phyloP scores from a whole-genome alignment of 2,113 vertebrate species.

The Sprattus sprattus region DNA sequence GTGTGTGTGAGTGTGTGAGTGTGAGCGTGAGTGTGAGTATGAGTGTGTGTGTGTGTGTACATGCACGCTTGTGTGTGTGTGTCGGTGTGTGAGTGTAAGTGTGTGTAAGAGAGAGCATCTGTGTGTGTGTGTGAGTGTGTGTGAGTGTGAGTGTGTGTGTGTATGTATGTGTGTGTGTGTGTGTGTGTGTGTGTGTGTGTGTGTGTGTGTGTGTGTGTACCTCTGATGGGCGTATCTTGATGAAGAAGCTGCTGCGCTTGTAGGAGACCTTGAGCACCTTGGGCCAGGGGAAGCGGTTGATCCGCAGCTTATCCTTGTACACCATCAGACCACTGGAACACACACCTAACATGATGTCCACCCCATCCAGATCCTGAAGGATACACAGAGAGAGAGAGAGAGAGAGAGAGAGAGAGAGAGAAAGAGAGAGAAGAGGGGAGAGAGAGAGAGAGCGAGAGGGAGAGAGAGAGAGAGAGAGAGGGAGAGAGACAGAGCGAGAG shows the following conservation, averaged over 20 bases:
- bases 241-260: constrained; percentile 96
- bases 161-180: neutral
- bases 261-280: constrained; percentile 98
- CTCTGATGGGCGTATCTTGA: constrained; percentile 96
- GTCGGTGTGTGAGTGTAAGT: no score
- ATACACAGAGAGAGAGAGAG: constrained; percentile 24
- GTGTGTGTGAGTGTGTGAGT: neutral
- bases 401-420: neutral
- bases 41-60: neutral
- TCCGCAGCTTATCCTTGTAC: constrained; percentile 96
- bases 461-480: neutral
- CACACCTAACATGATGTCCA: constrained; percentile 94
- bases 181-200: neutral
- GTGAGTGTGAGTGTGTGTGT: neutral
- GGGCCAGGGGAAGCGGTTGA: constrained; percentile 98
- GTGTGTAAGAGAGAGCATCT: neutral
- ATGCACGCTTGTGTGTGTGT: neutral
- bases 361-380: constrained; percentile 88
- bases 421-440: neutral
- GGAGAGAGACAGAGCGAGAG: neutral
- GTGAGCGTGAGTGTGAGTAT: neutral
- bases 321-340: constrained; percentile 95
- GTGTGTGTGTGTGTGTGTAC: constrained; percentile 58
- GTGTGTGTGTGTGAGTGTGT: neutral
- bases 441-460: neutral